Conservation (phyloP, 2,797 vertebrate species). For the Valencia hispanica region DNA sequence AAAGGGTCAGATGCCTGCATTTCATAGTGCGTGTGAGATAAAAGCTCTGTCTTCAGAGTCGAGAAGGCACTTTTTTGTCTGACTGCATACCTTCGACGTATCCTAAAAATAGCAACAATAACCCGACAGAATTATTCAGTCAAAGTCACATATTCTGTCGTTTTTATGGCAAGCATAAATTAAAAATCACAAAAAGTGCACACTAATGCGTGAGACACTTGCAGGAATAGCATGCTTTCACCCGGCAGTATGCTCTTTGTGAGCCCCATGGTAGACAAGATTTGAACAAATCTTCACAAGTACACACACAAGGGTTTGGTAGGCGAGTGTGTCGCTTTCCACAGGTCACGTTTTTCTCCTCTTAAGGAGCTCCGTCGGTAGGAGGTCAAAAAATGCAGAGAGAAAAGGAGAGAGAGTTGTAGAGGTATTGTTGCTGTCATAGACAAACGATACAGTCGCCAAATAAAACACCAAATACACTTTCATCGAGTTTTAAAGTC, state of each 20-base stretch:
- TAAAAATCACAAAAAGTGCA: constrained; percentile 24
- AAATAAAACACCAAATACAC: not conserved
- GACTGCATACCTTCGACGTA: constrained; percentile 3
- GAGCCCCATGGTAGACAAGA: constrained; percentile 21
- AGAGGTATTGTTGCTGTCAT: not conserved
- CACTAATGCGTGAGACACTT: constrained; percentile 9
- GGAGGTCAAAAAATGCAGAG: constrained; percentile 23
- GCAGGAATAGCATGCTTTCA: constrained; percentile 29
- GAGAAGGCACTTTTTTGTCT: constrained; percentile 1
- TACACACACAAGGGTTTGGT: constrained; percentile 13
- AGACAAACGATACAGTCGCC: not conserved
- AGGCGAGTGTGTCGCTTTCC: not conserved
- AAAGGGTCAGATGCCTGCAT: constrained; percentile 3
- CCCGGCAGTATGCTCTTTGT: constrained; percentile 8
- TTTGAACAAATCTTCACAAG: constrained; percentile 10
- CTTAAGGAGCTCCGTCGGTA: constrained; percentile 26
- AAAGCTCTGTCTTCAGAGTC: not conserved
- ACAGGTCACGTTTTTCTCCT: constrained; percentile 22
- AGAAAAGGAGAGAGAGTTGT: not conserved
- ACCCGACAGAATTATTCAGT: not conserved
- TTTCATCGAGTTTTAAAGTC: not conserved
- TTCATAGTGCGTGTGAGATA: not conserved
- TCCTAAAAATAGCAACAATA: constrained; percentile 15
- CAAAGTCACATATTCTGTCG: not conserved
- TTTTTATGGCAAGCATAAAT: constrained; percentile 25